These are phyloP conservation scores for Archaeoteleia sp. DNA, from an alignment of 2,888 invertebrate genomes.

Conservation along the genomic window DNA sequence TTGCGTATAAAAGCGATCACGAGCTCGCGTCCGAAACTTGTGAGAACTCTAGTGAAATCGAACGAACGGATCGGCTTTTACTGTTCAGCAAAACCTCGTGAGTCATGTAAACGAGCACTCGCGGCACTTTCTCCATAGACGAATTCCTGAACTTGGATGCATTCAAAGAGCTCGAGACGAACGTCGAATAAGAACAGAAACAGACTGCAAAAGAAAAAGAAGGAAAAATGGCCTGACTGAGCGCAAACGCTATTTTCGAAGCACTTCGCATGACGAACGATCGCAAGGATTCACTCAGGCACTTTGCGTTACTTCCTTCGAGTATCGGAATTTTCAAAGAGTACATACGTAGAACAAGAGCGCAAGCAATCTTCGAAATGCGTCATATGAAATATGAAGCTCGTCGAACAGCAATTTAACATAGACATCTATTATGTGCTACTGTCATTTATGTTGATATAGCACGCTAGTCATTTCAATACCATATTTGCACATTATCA, in stretches of 20 bases:
- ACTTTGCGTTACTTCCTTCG: slow-evolving; percentile 50
- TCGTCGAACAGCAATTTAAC: slow-evolving; percentile 32
- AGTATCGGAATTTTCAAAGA: slow-evolving; percentile 45
- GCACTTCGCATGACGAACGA: slow-evolving; percentile 52
- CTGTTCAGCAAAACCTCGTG: slow-evolving; percentile 29
- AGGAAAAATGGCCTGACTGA: slow-evolving; percentile 46
- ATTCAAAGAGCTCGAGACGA: slow-evolving; percentile 35
- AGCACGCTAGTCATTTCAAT: too few relatives aligned
- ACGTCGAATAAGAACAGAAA: slow-evolving; percentile 27
- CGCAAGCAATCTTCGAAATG: slow-evolving; percentile 39
- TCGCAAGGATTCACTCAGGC: slow-evolving; percentile 45
- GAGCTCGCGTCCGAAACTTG: slow-evolving; percentile 16
- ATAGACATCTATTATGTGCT: slow-evolving; percentile 25
- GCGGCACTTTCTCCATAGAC: slow-evolving; percentile 27
- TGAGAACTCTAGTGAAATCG: slow-evolving; percentile 16
- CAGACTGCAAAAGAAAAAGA: slow-evolving; percentile 28
- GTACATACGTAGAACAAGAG: slow-evolving; percentile 31
- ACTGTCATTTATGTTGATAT: too few relatives aligned
- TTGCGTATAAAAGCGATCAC: slow-evolving; percentile 12
- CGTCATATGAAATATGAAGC: slow-evolving; percentile 39
- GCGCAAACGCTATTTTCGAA: slow-evolving; percentile 49
- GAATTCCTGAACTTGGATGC: slow-evolving; percentile 25
- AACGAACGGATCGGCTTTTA: slow-evolving; percentile 34
- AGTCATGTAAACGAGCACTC: slow-evolving; percentile 42
- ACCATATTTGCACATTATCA: too few relatives aligned